phyloP scores from a whole-genome alignment of 2,113 vertebrate genomes.

The Polyodon spathula region DNA sequence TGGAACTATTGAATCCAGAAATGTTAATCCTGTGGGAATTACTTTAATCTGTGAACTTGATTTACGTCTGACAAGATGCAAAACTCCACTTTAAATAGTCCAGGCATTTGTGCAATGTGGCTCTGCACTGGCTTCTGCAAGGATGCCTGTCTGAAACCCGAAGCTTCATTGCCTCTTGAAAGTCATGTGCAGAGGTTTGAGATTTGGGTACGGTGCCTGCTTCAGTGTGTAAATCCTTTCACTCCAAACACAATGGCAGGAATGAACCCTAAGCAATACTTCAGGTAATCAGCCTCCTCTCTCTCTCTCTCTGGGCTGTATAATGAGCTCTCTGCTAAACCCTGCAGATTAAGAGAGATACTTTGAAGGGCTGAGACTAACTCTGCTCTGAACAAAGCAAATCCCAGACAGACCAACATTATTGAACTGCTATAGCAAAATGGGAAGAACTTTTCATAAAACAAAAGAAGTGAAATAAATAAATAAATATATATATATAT shows the following conservation, averaged over 20 bases:
- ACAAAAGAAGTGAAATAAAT: too few relatives aligned
- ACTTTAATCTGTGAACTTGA: slow-evolving; percentile 10
- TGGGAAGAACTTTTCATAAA: too few relatives aligned
- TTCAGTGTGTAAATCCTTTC: slow-evolving; percentile 5
- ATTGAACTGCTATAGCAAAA: too few relatives aligned
- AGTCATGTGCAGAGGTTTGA: background rate
- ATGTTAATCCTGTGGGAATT: slow-evolving; percentile 1
- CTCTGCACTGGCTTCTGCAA: slow-evolving; percentile 1
- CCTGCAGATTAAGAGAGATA: too few relatives aligned
- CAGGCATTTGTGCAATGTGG: background rate
- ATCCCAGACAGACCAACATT: too few relatives aligned
- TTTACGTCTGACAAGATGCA: slow-evolving; percentile 7
- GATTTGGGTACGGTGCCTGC: background rate
- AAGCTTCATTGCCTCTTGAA: background rate
- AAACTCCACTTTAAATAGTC: slow-evolving; percentile 12
- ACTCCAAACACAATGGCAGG: background rate
- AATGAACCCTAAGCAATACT: background rate
- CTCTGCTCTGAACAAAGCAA: too few relatives aligned
- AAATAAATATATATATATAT: too few relatives aligned
- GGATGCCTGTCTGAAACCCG: background rate
- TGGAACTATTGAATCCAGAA: slow-evolving; percentile 6
- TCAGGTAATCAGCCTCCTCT: background rate
- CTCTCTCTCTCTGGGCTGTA: too few relatives aligned
- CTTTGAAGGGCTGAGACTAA: too few relatives aligned
- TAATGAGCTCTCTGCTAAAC: too few relatives aligned